phyloP scores from a whole-genome alignment of 2,113 vertebrate genomes.

The Sinocyclocheilus rhinocerous region DNA sequence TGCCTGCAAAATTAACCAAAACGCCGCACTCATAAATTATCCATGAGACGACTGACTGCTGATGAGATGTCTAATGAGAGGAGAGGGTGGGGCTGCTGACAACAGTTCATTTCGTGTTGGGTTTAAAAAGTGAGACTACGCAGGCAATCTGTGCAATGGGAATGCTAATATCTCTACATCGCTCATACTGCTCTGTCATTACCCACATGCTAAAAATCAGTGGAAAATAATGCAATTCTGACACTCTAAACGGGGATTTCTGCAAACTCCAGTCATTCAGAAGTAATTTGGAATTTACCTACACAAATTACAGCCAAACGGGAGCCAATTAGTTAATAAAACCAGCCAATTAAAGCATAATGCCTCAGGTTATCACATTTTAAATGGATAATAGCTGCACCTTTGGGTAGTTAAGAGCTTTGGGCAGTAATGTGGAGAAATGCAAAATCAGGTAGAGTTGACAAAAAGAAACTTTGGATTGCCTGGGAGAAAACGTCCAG shows the following conservation, averaged over 20 bases:
- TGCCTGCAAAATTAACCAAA: constrained; percentile 57
- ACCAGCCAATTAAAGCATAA: background rate
- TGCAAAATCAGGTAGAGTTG: background rate
- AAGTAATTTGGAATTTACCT: background rate
- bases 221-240: constrained; percentile 28
- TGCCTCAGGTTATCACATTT: background rate
- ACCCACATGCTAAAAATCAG: constrained; percentile 4
- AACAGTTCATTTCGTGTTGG: constrained; percentile 30
- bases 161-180: constrained; percentile 36
- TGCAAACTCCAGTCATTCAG: constrained; percentile 29
- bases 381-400: constrained; percentile 5
- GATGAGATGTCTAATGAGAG: constrained; percentile 76
- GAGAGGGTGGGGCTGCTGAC: constrained; percentile 49
- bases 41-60: constrained; percentile 70
- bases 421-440: background rate
- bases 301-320: constrained; percentile 5
- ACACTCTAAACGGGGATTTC: constrained; percentile 28
- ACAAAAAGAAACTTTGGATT: background rate
- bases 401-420: constrained; percentile 3
- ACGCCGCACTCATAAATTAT: constrained; percentile 68
- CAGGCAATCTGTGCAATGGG: constrained; percentile 35
- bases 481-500: too few species aligned
- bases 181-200: background rate
- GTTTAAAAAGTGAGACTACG: constrained; percentile 48
- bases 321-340: constrained; percentile 35